Conservation (phyloP, 2,888 invertebrate genomes). For the Orthonychiurus folsomi region DNA sequence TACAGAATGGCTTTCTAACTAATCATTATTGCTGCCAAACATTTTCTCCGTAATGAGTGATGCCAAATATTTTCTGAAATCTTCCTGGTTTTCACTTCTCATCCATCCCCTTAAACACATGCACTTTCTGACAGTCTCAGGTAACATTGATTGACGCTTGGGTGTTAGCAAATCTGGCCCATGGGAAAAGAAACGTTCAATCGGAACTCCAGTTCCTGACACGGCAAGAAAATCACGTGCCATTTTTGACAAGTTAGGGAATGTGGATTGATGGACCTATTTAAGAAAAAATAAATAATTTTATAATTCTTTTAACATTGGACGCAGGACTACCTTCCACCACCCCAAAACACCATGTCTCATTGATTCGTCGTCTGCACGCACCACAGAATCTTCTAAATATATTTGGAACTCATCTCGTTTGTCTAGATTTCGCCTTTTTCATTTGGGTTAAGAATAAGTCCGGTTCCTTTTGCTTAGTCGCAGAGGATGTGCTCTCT, state of each 20-base stretch:
- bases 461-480: neutral
- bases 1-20: too few relatives aligned
- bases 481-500: neutral
- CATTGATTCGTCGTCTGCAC: neutral
- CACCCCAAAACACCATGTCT: constrained; percentile 10
- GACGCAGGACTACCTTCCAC: constrained; percentile 14
- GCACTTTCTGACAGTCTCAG: constrained; percentile 9
- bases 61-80: neutral
- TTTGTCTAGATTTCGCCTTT: neutral
- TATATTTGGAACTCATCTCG: constrained; percentile 13
- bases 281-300: constrained; percentile 6
- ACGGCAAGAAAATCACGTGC: constrained; percentile 19
- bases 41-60: neutral
- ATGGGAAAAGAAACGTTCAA: constrained; percentile 19
- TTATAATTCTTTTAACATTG: neutral
- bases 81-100: neutral
- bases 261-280: constrained; percentile 11
- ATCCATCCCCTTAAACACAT: constrained; percentile 14
- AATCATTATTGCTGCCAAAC: too few relatives aligned
- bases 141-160: constrained; percentile 4
- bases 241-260: constrained; percentile 21
- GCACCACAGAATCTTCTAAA: neutral
- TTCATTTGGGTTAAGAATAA: constrained; percentile 4
- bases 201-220: constrained; percentile 21
- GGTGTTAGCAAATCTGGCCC: constrained; percentile 12